These are phyloP conservation scores for Aplodontia rufa DNA, from an alignment of 2,113 vertebrate genomes.

Conservation along the genomic window DNA sequence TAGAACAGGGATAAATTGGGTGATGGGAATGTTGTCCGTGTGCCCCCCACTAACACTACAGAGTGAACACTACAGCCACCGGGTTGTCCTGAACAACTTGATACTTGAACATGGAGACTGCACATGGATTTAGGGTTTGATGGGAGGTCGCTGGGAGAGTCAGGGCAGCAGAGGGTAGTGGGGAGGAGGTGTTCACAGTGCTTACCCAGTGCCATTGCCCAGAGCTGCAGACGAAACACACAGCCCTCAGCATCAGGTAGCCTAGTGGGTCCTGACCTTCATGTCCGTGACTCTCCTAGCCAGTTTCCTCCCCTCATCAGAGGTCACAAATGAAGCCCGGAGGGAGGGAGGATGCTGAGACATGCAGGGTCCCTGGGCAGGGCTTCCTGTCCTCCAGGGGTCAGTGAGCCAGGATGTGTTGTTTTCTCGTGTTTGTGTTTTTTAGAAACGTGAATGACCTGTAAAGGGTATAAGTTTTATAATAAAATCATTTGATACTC, in stretches of 20 bases:
- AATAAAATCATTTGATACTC: slow-evolving; percentile 49
- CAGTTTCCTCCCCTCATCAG: neutral
- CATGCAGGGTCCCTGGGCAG: neutral
- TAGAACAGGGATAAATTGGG: neutral
- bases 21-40: neutral
- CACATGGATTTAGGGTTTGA: neutral
- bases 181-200: neutral
- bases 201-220: neutral
- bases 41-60: slow-evolving; percentile 56
- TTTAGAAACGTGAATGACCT: slow-evolving; percentile 21
- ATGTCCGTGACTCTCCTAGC: neutral
- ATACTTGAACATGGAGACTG: slow-evolving; percentile 43
- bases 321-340: neutral
- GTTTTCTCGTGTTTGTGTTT: slow-evolving; percentile 20
- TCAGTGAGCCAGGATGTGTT: neutral
- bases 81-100: neutral
- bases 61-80: slow-evolving; percentile 54
- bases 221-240: neutral
- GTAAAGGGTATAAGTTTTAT: slow-evolving; percentile 58
- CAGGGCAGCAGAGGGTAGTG: neutral
- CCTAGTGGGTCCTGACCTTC: neutral
- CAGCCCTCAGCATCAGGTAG: neutral
- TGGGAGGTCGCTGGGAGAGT: too few species aligned
- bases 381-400: neutral
- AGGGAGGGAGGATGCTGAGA: neutral